phyloP scores from a whole-genome alignment of 2,888 invertebrate genomes.

The Plutella xylostella region DNA sequence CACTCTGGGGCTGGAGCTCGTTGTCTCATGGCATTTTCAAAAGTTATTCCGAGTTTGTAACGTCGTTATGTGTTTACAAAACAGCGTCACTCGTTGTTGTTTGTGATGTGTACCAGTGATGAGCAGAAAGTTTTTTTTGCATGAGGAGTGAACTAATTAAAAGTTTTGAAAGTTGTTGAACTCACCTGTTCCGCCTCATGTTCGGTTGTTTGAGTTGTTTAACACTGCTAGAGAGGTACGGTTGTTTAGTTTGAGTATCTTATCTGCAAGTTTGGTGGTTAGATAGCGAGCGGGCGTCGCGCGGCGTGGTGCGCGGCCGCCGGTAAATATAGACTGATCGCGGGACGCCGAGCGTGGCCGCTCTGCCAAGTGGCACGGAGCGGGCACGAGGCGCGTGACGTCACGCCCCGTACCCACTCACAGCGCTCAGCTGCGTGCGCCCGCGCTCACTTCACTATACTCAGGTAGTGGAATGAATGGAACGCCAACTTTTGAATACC shows the following conservation, averaged over 20 bases:
- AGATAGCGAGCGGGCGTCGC: constrained; percentile 39
- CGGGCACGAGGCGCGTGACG: neutral
- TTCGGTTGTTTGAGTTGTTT: constrained; percentile 44
- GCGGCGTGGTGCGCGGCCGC: constrained; percentile 44
- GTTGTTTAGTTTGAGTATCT: constrained; percentile 46
- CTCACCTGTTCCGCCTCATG: constrained; percentile 47
- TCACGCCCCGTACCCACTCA: neutral
- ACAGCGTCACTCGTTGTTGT: constrained; percentile 17
- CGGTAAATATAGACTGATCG: constrained; percentile 63
- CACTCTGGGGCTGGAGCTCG: neutral
- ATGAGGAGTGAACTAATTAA: constrained; percentile 22
- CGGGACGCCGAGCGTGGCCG: neutral
- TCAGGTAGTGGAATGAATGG: neutral
- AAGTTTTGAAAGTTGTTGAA: constrained; percentile 30
- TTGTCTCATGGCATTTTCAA: constrained; percentile 7
- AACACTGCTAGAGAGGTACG: constrained; percentile 32
- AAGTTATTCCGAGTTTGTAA: constrained; percentile 16
- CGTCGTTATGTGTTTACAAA: constrained; percentile 39
- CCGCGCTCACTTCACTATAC: neutral
- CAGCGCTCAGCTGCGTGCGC: too few relatives aligned
- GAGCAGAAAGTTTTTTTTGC: constrained; percentile 5
- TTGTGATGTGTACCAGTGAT: neutral
- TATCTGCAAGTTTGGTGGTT: constrained; percentile 44
- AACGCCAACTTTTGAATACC: neutral
- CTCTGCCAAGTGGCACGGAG: neutral